phyloP scores from a whole-genome alignment of 1,140 invertebrate species.

The Cephus cinctus region DNA sequence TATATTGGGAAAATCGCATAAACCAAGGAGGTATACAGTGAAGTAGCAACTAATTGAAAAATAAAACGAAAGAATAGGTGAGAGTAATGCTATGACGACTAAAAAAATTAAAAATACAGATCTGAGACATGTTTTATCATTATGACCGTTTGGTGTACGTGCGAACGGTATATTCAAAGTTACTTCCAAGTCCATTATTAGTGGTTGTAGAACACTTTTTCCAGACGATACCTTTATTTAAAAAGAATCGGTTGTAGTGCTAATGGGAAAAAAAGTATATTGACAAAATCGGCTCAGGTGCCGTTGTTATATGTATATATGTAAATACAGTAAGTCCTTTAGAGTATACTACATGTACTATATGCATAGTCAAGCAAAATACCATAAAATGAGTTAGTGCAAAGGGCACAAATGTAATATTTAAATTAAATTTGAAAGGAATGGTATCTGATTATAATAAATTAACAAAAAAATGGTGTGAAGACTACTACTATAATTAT shows the following conservation, averaged over 20 bases:
- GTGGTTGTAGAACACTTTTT: neutral
- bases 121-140: too few relatives aligned
- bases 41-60: neutral
- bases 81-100: neutral
- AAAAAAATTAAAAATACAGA: constrained; percentile 10
- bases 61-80: neutral
- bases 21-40: neutral
- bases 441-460: constrained; percentile 44
- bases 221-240: constrained; percentile 13
- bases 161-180: neutral
- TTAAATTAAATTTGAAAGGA: constrained; percentile 31
- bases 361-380: constrained; percentile 47
- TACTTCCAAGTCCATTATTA: neutral
- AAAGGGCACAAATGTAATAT: constrained; percentile 57
- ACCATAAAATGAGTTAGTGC: constrained; percentile 45
- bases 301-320: constrained; percentile 54
- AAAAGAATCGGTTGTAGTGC: constrained; percentile 20
- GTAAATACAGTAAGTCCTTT: constrained; percentile 53
- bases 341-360: constrained; percentile 47
- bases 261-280: constrained; percentile 20
- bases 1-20: neutral
- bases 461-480: constrained; percentile 54
- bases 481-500: constrained; percentile 56
- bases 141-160: neutral
- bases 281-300: constrained; percentile 29